Evolutionary conservation across 1,140 invertebrate species (phyloP), one percentile per base, ranked within the genome.

Genomic region (Papilio dardanus): DNA sequence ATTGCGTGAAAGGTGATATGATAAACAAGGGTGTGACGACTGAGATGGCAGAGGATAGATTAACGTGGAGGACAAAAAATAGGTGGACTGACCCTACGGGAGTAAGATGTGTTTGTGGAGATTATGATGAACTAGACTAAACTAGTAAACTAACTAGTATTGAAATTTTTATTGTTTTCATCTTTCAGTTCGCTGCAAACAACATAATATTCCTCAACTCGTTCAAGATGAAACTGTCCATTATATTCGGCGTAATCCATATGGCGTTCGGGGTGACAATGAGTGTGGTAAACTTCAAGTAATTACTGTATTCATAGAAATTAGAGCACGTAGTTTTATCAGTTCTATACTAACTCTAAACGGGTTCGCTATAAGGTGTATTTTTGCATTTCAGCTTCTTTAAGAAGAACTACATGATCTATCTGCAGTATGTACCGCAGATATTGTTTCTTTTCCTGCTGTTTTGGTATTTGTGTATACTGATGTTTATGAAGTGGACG

Each of bases 171-270:
- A 30, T 21, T 54, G 8, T 21, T 54, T 12, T 28, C 28, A 94
- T 94, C 28, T 96, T 96, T 89, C 94, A 96, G 95, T 86, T 98
- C 42, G 95, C 98, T 1, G 91, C 95, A 69, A 99, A 99, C 93
- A 99, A 98, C 93, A 98, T 99, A 81, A 96, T 97, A 74, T 99
- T 98, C 89, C 94, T 97, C 6, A 99, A 99, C 91, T 98, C 98
- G 0, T 98, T 97, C 93, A 99, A 99, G 93, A 99, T 99, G 98
- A 99, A 99, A 90, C 93, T 98, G 35, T 99, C 98, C 0, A 97
- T 99, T 77, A 97, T 99, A 86, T 95, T 99, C 84, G 98, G 98
- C 2, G 97, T 99, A 12, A 87, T 95, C 75, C 98, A 99, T 88
- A 99, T 99, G 98, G 95, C 97, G 67, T 99, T 99, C 93, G 98